A percentile compares a stretch with the other conserved stretches of the same genome.
Conservation (phyloP, 2,113 vertebrate species). For the Pelvicachromis taeniatus region DNA sequence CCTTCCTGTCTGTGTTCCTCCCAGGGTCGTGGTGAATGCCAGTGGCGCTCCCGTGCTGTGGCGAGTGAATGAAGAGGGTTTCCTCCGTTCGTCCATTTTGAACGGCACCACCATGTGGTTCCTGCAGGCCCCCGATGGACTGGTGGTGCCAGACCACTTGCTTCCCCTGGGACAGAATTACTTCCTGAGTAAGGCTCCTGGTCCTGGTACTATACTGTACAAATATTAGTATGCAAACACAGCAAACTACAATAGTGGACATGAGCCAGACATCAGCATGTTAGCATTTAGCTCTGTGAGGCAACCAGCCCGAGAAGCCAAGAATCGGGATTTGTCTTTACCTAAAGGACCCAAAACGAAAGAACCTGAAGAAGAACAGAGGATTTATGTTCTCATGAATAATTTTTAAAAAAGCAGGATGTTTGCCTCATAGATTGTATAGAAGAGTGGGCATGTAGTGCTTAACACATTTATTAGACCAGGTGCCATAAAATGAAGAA, state of each 20-base stretch:
- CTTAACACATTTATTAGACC: background rate
- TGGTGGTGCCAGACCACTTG: constrained; percentile 86
- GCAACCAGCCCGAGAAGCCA: background rate
- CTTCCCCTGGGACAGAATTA: constrained; percentile 88
- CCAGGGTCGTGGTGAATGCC: constrained; percentile 85
- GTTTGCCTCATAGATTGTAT: background rate
- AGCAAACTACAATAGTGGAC: background rate
- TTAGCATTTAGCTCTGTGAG: background rate
- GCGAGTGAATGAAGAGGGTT: constrained; percentile 84
- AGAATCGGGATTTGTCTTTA: background rate
- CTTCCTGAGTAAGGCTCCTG: constrained; percentile 84
- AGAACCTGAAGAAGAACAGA: background rate
- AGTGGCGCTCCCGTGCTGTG: constrained; percentile 85
- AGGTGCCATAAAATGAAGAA: background rate
- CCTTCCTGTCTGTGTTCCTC: background rate
- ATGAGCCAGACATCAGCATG: background rate
- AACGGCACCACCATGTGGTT: constrained; percentile 85
- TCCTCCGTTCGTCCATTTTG: constrained; percentile 84
- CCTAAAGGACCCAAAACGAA: background rate
- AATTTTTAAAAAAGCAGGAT: background rate
- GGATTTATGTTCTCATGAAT: background rate
- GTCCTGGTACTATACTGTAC: background rate
- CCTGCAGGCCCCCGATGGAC: constrained; percentile 82
- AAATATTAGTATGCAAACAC: background rate
- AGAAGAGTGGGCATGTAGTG: background rate